These are phyloP conservation scores for Anolis carolinensis DNA, from an alignment of 2,113 vertebrate genomes.

Conservation along the genomic window DNA sequence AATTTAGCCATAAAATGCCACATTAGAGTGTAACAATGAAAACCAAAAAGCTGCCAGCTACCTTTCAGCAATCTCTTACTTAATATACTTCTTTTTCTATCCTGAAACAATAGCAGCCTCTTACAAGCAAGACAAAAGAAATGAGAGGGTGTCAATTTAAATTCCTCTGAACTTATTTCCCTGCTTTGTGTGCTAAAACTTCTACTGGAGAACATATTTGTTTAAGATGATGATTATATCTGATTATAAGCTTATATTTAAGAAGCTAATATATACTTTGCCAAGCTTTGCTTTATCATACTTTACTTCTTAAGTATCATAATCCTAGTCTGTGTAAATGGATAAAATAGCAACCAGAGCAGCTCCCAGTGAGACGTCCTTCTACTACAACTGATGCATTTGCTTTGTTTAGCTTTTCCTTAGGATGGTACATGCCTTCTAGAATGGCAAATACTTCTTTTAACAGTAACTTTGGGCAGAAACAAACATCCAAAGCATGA, in stretches of 20 bases:
- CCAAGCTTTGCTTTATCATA: conserved; percentile 59
- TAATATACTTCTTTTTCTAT: conserved; percentile 47
- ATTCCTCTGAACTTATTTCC: conserved; percentile 59
- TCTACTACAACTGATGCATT: neutral
- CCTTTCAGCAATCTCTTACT: conserved; percentile 49
- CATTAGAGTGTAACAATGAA: conserved; percentile 31
- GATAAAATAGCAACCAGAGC: conserved; percentile 51
- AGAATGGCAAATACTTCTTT: conserved; percentile 36
- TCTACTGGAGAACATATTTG: conserved; percentile 61
- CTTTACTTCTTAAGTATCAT: conserved; percentile 51
- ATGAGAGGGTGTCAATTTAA: conserved; percentile 51
- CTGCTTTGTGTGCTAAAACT: conserved; percentile 54
- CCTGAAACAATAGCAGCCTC: conserved; percentile 28
- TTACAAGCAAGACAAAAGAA: conserved; percentile 58
- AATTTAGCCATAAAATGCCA: conserved; percentile 19
- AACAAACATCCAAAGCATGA: neutral
- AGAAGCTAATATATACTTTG: conserved; percentile 69
- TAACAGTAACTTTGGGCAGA: conserved; percentile 41
- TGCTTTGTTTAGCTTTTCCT: conserved; percentile 13
- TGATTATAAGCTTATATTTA: conserved; percentile 72
- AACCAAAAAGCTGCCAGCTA: conserved; percentile 36
- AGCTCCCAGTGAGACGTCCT: conserved; percentile 33
- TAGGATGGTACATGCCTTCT: conserved; percentile 26
- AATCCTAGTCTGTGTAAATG: conserved; percentile 65
- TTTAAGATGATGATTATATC: conserved; percentile 70